A percentile compares a stretch with the other conserved stretches of the same genome.
These are phyloP conservation scores for Athrips mouffetella DNA, from an alignment of 2,888 invertebrate genomes.

Conservation along the genomic window DNA sequence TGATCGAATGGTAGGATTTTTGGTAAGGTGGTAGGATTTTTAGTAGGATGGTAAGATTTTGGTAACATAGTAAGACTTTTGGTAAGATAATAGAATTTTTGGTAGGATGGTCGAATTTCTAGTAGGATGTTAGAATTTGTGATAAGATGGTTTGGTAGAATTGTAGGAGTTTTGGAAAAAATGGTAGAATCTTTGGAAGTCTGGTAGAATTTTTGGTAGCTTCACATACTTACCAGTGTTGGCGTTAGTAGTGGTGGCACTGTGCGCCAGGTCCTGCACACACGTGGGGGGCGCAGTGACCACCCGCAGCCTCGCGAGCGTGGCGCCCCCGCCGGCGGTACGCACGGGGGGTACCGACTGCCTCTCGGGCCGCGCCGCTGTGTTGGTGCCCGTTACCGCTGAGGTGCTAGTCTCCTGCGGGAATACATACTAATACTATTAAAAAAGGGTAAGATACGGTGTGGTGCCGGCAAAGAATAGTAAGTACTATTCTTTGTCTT, in stretches of 20 bases:
- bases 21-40: too few species aligned
- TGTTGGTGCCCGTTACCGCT: slow-evolving; percentile 38
- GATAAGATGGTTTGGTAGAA: too few species aligned
- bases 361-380: slow-evolving; percentile 53
- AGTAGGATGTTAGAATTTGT: too few species aligned
- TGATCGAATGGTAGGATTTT: too few species aligned
- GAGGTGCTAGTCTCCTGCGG: slow-evolving; percentile 53
- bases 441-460: too few species aligned
- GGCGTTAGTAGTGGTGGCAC: slow-evolving; percentile 34
- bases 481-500: too few species aligned
- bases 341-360: slow-evolving; percentile 63
- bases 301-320: slow-evolving; percentile 85
- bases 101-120: too few species aligned
- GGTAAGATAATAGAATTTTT: too few species aligned
- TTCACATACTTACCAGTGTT: not conserved
- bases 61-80: too few species aligned
- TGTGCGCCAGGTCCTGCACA: slow-evolving; percentile 67
- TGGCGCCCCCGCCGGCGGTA: slow-evolving; percentile 76
- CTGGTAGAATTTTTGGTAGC: not conserved
- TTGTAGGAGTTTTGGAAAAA: too few species aligned
- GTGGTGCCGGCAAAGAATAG: too few species aligned
- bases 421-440: not conserved
- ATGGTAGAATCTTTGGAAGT: not conserved
- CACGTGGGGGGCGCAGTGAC: slow-evolving; percentile 82
- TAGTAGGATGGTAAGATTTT: too few species aligned